Base-by-base conservation (phyloP, 2,888 invertebrate species). In the Branchipolynoe longqiensis region DNA sequence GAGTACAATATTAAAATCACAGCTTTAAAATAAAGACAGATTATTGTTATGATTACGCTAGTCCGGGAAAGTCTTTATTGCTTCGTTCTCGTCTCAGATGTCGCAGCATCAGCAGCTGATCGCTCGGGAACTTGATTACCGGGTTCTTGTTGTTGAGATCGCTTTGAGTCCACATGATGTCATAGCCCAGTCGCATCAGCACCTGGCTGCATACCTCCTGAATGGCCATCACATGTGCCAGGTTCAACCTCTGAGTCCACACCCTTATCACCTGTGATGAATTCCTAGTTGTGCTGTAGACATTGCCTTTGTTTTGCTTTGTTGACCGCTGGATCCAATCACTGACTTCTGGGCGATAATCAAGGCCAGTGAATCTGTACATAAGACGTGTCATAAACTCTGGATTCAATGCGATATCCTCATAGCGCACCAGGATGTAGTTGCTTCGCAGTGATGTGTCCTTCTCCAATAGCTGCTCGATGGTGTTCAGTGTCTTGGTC, bases 331-430 rank as follows among this genome's bases (percentile, higher is more conserved):
- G 14, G 22, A 82, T 58, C 82, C 82, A 82, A 8, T 58, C 58
- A 0, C 6, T 18, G 33, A 82, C 82, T 22, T 82, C 82, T 36
- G 3, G 3, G 14, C n/a, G 3, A 14, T 36, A 25, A 38, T 54
- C 56, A 8, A 82, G 18, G 14, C 82, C 82, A 33, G 54, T 18
- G 36, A 82, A 82, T 8, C 28, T 31, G 58, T 82, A 82, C 58
- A 82, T 31, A 33, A 18, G 12, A 4, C 33, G 28, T 0, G 58
- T 36, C 58, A 48, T 54, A 25, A 12, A 1, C 14, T 58, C 25
- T 18, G 82, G 82, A 14, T 82, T 8, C 8, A 82, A 25, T 36
- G 82, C 82, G 14, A 82, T 28, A 36, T 82, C 82, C n/a, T 82
- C 82, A 33, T 82, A 82, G 8, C 82, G 12, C 2, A 82, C 56